Evolutionary conservation across 1,140 invertebrate genomes (phyloP).

Genomic region (Lycorma delicatula): DNA sequence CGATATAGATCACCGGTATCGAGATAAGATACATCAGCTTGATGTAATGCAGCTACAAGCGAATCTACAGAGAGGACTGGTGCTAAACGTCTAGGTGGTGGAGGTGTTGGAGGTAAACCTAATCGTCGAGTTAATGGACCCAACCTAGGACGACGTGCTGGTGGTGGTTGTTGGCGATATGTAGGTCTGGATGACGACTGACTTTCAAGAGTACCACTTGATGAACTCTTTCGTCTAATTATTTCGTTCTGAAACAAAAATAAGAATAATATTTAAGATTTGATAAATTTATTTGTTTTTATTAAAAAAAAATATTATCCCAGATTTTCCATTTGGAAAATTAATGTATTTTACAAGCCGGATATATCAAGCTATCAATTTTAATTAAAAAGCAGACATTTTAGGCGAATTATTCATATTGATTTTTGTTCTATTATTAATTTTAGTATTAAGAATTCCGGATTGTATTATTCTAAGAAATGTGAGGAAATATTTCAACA

Average conservation of each 20-base stretch:
- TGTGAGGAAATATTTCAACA: too few relatives aligned
- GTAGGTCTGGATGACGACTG: neutral
- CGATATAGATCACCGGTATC: constrained; percentile 14
- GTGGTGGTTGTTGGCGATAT: constrained; percentile 11
- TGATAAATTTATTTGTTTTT: too few relatives aligned
- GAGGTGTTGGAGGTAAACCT: constrained; percentile 17
- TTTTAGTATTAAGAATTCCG: too few relatives aligned
- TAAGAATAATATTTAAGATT: too few relatives aligned
- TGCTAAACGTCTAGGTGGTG: constrained; percentile 20
- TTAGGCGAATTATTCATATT: too few relatives aligned
- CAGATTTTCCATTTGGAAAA: too few relatives aligned
- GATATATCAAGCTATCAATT: too few relatives aligned
- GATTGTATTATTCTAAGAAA: too few relatives aligned
- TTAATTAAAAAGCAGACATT: too few relatives aligned
- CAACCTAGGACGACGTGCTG: constrained; percentile 4
- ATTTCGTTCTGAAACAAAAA: neutral
- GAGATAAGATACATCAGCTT: constrained; percentile 16
- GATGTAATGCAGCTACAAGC: constrained; percentile 18
- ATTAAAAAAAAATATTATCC: too few relatives aligned
- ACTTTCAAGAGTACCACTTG: neutral
- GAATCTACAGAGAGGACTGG: constrained; percentile 25
- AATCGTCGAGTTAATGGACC: constrained; percentile 1
- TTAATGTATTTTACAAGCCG: too few relatives aligned
- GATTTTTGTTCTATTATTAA: too few relatives aligned
- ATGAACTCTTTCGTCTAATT: neutral